Conservation (phyloP, 2,888 invertebrate species). For the Zygogramma bicolorata region DNA sequence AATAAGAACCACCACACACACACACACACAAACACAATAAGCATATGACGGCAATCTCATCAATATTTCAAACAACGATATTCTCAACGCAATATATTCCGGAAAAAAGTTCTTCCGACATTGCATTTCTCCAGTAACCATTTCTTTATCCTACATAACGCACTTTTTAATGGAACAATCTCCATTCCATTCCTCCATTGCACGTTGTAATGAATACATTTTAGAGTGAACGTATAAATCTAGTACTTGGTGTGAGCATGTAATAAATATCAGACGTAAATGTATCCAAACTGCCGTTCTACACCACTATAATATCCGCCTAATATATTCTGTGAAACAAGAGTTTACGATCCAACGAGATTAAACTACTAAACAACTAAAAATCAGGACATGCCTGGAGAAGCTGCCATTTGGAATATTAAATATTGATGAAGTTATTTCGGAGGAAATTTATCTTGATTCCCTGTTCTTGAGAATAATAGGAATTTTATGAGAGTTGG, state of each 20-base stretch:
- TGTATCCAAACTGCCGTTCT: conserved; percentile 45
- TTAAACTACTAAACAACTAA: conserved; percentile 46
- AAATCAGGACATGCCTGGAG: conserved; percentile 36
- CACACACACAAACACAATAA: not conserved
- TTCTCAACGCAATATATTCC: not conserved
- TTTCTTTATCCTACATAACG: not conserved
- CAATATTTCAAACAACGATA: not conserved
- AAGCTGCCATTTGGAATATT: conserved; percentile 15
- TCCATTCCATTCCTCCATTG: conserved; percentile 38
- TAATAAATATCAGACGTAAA: conserved; percentile 49
- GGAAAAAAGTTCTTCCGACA: not conserved
- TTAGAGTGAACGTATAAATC: conserved; percentile 43
- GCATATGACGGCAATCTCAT: not conserved
- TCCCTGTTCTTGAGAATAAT: too few relatives aligned
- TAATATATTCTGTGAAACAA: conserved; percentile 49
- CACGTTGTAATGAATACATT: conserved; percentile 46
- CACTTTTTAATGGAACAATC: conserved; percentile 37
- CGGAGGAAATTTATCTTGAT: not conserved
- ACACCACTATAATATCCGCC: conserved; percentile 48
- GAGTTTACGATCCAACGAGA: conserved; percentile 48
- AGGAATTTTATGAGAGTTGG: too few relatives aligned
- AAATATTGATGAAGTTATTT: conserved; percentile 31
- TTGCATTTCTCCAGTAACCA: not conserved
- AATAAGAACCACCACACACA: too few relatives aligned
- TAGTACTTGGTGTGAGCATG: conserved; percentile 35